phyloP scores from a whole-genome alignment of 2,113 vertebrate species.

The Phrynocephalus versicolor region DNA sequence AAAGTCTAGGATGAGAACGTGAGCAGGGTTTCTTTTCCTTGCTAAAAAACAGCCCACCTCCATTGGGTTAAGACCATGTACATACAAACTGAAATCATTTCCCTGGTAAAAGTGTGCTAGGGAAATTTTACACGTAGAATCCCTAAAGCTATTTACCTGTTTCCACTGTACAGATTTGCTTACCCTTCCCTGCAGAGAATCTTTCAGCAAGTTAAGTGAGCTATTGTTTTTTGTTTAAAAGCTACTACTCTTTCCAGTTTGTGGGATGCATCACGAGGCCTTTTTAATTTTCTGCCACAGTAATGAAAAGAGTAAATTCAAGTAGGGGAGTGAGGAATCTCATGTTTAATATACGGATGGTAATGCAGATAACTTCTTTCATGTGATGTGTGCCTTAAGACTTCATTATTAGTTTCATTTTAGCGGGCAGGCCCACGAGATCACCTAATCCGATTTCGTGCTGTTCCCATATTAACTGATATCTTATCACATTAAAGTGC shows the following conservation, averaged over 20 bases:
- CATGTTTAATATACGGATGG: constrained; percentile 19
- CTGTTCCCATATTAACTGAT: constrained; percentile 55
- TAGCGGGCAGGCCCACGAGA: constrained; percentile 32
- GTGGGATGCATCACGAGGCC: constrained; percentile 10
- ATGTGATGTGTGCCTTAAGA: constrained; percentile 25
- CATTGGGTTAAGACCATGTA: background rate
- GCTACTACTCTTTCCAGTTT: constrained; percentile 11
- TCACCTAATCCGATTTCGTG: constrained; percentile 49
- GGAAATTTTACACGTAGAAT: background rate
- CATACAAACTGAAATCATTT: background rate
- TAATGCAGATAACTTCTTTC: constrained; percentile 27
- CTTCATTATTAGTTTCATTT: constrained; percentile 48
- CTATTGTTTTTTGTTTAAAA: constrained; percentile 20
- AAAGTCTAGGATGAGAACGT: background rate
- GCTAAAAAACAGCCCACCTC: background rate
- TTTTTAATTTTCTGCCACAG: constrained; percentile 17
- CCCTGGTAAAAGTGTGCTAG: background rate
- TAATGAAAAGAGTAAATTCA: constrained; percentile 35
- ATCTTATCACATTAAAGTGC: constrained; percentile 58
- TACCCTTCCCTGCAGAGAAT: background rate
- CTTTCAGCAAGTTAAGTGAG: constrained; percentile 10
- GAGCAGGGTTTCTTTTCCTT: background rate
- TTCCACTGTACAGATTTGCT: constrained; percentile 5
- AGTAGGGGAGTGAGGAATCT: constrained; percentile 1
- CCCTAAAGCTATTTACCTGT: background rate